Base-by-base conservation (phyloP, 2,888 invertebrate species). In the Ichneumon xanthorius region DNA sequence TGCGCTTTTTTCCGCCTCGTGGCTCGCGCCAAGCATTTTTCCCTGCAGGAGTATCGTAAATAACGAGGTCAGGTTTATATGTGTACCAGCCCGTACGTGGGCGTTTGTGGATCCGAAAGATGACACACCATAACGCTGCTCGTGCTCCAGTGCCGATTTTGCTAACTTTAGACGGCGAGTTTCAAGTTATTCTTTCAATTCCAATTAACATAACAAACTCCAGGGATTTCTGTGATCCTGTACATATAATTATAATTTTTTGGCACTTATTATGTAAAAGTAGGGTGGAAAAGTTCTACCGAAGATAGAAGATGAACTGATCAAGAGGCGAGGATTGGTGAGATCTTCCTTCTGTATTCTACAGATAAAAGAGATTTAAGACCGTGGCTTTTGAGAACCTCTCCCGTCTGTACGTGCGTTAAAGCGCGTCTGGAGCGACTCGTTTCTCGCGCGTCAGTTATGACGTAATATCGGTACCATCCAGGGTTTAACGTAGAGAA, bases 11-110 rank as follows among this genome's bases (percentile, higher is more conserved):
- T 79, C 78, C 82, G 71, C 71, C 65, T 79, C 65, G 85, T 71
- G 26, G 75, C 70, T 75, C 61, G 48, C 67, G 58, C 71, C 79
- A 71, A 65, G 73, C 78, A 67, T 85, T 85, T 33, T 33, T 30
- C 63, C 67, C 65, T 65, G 22, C 70, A 30, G 16, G 55, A 76
- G 50, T 73, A 79, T 85, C 85, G 79, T 85, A 85, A 85, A 85
- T 85, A 85, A 85, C 78, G 65, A 82, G 82, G 16, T 58, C 76
- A 48, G 19, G 50, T 80, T 58, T 75, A 61, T 63, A 30, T 30
- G 63, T 63, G 63, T 63, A 63, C 33, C 33, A n/a, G 14, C 45
- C 45, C 45, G 16, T 48, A 16, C 45, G 16, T 16, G 45, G 45
- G 14, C 45, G 45, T 16, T 48, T 26, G 63, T 30, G 30, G 33